These are phyloP conservation scores for Philereme vetulata DNA, from an alignment of 2,888 invertebrate species.

Conservation along the genomic window DNA sequence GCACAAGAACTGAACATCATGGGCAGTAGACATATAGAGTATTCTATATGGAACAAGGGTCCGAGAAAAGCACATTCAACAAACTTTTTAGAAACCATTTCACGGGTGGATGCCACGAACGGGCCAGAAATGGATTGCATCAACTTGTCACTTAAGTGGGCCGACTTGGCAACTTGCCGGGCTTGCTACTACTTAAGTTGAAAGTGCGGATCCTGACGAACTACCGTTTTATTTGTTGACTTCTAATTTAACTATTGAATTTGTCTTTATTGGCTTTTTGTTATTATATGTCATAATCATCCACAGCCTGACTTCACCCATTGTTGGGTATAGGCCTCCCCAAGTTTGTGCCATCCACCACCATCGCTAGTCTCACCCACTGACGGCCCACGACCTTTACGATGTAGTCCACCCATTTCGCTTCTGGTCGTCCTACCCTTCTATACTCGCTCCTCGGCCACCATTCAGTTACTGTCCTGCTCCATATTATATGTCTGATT, in stretches of 20 bases:
- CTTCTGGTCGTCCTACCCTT: no score
- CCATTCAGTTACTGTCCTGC: no score
- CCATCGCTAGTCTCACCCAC: no score
- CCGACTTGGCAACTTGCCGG: constrained; percentile 60
- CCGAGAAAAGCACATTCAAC: constrained; percentile 32
- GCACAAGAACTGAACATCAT: constrained; percentile 10
- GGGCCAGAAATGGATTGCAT: constrained; percentile 48
- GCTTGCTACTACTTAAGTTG: constrained; percentile 39
- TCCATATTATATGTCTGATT: no score
- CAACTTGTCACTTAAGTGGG: constrained; percentile 59
- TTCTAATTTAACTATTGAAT: constrained; percentile 12
- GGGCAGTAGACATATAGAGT: background rate
- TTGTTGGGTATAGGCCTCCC: no score
- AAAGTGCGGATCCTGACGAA: constrained; percentile 36
- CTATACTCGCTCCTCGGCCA: no score
- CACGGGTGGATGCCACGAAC: constrained; percentile 47
- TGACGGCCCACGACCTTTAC: no score
- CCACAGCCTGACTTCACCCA: no score
- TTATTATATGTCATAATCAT: no score
- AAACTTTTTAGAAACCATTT: constrained; percentile 46
- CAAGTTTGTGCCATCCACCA: no score
- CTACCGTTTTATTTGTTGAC: constrained; percentile 26
- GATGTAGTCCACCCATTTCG: no score
- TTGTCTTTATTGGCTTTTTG: no score
- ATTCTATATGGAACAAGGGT: constrained; percentile 1